Evolutionary conservation across 2,797 vertebrate genomes (phyloP).

Genomic region (Micromesistius poutassou): DNA sequence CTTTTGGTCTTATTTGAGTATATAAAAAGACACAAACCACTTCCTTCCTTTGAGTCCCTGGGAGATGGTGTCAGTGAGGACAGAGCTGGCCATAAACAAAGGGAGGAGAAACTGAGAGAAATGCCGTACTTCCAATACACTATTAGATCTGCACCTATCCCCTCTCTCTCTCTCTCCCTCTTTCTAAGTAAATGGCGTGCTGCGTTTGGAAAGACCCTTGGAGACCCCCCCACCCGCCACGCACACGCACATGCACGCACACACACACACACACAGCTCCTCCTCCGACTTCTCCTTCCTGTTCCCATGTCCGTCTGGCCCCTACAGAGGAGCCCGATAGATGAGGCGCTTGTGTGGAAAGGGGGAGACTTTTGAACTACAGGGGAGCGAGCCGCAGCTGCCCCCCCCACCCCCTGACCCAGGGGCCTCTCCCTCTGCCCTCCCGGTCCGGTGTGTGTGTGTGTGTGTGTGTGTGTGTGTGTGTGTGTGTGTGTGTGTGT

Average conservation of each 20-base stretch:
- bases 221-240: slow-evolving; percentile 39
- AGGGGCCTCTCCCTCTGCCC: background rate
- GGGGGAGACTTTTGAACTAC: background rate
- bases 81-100: slow-evolving; percentile 10
- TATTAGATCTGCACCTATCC: slow-evolving; percentile 54
- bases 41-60: slow-evolving; percentile 59
- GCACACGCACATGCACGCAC: slow-evolving; percentile 22
- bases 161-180: slow-evolving; percentile 19
- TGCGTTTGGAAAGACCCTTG: slow-evolving; percentile 68
- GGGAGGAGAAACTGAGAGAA: background rate
- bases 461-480: slow-evolving; percentile 3
- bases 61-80: slow-evolving; percentile 65
- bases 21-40: slow-evolving; percentile 49
- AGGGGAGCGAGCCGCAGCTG: background rate
- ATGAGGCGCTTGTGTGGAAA: background rate
- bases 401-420: background rate
- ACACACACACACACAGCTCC: slow-evolving; percentile 8
- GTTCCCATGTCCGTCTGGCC: background rate
- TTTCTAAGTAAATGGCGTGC: slow-evolving; percentile 74
- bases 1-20: slow-evolving; percentile 51
- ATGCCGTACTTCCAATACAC: slow-evolving; percentile 4
- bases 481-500: slow-evolving; percentile 3
- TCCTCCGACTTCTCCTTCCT: background rate
- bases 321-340: background rate
- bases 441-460: background rate